Conservation (phyloP, 92 coral and sea anemone species). For the Nematostella vectensis region DNA sequence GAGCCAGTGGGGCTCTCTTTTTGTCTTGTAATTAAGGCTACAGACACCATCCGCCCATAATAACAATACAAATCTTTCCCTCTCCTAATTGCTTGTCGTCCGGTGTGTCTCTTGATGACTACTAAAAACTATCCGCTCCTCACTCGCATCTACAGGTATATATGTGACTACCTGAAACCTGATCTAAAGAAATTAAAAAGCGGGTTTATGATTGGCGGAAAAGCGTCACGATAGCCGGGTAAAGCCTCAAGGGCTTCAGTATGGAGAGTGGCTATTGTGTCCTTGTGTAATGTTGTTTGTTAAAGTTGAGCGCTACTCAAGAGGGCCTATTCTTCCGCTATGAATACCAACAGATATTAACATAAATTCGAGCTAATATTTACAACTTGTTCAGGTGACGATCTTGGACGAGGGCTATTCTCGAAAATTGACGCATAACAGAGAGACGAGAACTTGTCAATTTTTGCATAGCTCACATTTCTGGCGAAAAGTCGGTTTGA, state of each 20-base stretch:
- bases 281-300: slow-evolving; percentile 40
- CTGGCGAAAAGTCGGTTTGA: background rate
- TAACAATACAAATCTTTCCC: background rate
- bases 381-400: slow-evolving; percentile 53
- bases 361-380: slow-evolving; percentile 77
- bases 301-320: slow-evolving; percentile 6
- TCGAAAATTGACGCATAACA: background rate
- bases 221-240: slow-evolving; percentile 19
- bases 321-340: slow-evolving; percentile 32
- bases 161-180: background rate
- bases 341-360: slow-evolving; percentile 46
- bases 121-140: slow-evolving; percentile 37
- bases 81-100: background rate
- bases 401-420: background rate
- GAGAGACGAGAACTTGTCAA: background rate
- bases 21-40: background rate
- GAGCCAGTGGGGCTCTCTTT: background rate
- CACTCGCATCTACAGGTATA: slow-evolving; percentile 13
- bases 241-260: slow-evolving; percentile 14
- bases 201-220: slow-evolving; percentile 52
- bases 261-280: slow-evolving; percentile 46
- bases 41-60: background rate
- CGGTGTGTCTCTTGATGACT: background rate
- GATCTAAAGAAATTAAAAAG: slow-evolving; percentile 26
- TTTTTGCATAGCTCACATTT: background rate